Evolutionary conservation across 2,113 vertebrate genomes (phyloP).

Genomic region (Nycticebus coucang): DNA sequence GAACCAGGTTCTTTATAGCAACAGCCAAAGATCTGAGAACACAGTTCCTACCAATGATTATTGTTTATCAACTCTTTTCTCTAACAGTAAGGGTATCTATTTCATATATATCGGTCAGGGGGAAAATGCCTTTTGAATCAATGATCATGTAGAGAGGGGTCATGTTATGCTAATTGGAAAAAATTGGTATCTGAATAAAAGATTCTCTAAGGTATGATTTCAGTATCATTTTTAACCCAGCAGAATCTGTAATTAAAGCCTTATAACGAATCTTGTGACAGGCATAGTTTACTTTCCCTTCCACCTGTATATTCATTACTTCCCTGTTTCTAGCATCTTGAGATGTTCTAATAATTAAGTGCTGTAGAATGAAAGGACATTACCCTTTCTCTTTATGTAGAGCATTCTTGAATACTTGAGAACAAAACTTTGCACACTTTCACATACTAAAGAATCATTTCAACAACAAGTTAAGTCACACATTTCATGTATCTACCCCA

Average conservation of each 20-base stretch:
- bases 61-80: not conserved
- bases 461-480: not conserved
- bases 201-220: not conserved
- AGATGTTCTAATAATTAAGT: not conserved
- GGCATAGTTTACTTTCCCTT: not conserved
- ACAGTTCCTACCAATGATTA: not conserved
- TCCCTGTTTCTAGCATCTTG: not conserved
- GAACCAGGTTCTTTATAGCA: not conserved
- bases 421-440: not conserved
- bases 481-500: not conserved
- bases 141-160: not conserved
- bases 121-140: not conserved
- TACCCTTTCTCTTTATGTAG: not conserved
- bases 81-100: not conserved
- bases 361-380: not conserved
- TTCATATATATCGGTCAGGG: not conserved
- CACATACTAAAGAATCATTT: not conserved
- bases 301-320: not conserved
- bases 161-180: not conserved
- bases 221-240: not conserved
- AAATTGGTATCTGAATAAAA: not conserved
- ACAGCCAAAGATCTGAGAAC: not conserved
- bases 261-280: not conserved
- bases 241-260: not conserved
- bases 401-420: not conserved